These are phyloP conservation scores for Caenorhabditis auriculariae DNA, from an alignment of 2,888 invertebrate genomes.

Conservation along the genomic window DNA sequence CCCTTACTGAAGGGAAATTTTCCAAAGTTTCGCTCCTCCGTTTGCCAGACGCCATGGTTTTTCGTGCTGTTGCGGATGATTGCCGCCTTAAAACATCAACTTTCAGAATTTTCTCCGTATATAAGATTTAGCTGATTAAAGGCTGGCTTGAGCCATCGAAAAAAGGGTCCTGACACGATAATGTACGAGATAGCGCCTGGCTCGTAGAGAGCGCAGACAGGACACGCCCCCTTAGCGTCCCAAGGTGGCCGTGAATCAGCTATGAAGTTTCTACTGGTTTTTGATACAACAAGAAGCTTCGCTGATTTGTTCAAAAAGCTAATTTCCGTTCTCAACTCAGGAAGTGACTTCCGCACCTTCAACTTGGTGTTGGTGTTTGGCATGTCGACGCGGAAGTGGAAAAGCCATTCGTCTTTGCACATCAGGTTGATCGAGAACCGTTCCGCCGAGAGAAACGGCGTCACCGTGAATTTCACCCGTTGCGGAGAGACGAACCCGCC, in stretches of 20 bases:
- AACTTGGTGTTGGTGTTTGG: slow-evolving; percentile 28
- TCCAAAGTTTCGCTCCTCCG: slow-evolving; percentile 46
- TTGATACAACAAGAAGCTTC: too few species aligned
- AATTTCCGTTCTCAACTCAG: too few species aligned
- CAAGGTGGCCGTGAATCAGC: too few species aligned
- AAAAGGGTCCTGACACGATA: background rate
- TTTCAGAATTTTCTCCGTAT: too few species aligned
- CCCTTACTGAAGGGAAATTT: slow-evolving; percentile 52
- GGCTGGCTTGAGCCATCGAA: background rate
- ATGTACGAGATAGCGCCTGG: too few species aligned
- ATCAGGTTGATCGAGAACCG: slow-evolving; percentile 47
- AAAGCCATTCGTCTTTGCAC: slow-evolving; percentile 37
- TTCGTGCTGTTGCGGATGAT: slow-evolving; percentile 49
- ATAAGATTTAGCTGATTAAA: too few species aligned
- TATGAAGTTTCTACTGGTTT: too few species aligned
- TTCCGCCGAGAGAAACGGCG: slow-evolving; percentile 49
- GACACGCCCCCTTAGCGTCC: too few species aligned
- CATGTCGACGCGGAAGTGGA: slow-evolving; percentile 57
- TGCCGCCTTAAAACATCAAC: slow-evolving; percentile 39
- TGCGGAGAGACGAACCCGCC: slow-evolving; percentile 47
- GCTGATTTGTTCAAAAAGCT: too few species aligned
- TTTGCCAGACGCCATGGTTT: slow-evolving; percentile 38
- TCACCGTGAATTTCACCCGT: slow-evolving; percentile 43
- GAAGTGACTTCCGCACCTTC: too few species aligned
- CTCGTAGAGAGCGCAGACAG: too few species aligned